These are phyloP conservation scores for Lasiurus borealis DNA, from an alignment of 2,113 vertebrate species.

Conservation along the genomic window DNA sequence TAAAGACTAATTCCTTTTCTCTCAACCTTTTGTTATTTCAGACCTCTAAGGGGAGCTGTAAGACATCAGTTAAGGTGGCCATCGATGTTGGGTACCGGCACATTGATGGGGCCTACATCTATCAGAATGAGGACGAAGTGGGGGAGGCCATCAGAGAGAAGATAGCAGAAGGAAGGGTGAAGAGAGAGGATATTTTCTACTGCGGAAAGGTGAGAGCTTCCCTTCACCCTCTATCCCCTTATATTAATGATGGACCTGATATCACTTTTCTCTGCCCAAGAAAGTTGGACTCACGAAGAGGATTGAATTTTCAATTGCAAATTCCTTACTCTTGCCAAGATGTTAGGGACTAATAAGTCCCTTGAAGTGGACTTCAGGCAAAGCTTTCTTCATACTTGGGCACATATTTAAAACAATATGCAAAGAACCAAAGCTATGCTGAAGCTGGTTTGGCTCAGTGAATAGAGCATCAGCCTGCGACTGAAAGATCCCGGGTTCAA, in stretches of 20 bases:
- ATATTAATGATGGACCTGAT: neutral
- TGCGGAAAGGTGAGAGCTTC: slow-evolving; percentile 93
- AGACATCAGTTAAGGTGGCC: slow-evolving; percentile 90
- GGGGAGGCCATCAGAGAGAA: slow-evolving; percentile 94
- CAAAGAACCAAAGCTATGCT: neutral
- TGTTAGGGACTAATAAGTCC: neutral
- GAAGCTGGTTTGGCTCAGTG: no score
- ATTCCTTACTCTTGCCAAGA: neutral
- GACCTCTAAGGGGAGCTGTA: slow-evolving; percentile 89
- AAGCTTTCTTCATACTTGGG: neutral
- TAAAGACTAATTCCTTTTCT: neutral
- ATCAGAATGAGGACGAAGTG: slow-evolving; percentile 94
- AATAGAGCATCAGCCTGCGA: no score
- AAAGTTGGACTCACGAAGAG: neutral
- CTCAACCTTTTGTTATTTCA: slow-evolving; percentile 74
- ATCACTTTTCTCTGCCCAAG: neutral
- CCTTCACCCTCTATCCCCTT: neutral
- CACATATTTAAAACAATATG: neutral
- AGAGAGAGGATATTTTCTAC: slow-evolving; percentile 95
- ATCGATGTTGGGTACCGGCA: slow-evolving; percentile 95
- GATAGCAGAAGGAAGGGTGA: slow-evolving; percentile 93
- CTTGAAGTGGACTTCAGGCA: neutral
- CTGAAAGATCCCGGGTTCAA: no score
- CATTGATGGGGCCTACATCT: slow-evolving; percentile 94
- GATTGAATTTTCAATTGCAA: neutral